Evolutionary conservation across 2,113 vertebrate species (phyloP).

Genomic region (Siniperca chuatsi): DNA sequence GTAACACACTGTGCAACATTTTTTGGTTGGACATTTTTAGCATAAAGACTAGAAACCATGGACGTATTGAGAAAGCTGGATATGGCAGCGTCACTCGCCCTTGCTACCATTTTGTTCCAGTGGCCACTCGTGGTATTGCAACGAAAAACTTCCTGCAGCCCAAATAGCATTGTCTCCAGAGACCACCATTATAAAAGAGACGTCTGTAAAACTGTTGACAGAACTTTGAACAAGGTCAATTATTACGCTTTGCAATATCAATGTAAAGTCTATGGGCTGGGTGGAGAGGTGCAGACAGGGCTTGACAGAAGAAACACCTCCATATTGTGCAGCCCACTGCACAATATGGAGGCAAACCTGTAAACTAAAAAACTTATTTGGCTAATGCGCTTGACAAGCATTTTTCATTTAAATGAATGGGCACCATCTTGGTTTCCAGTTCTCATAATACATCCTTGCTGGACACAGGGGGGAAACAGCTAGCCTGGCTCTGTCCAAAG

Average conservation of each 20-base stretch:
- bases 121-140: background rate
- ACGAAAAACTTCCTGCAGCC: background rate
- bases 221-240: background rate
- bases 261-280: background rate
- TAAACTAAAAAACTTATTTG: too few species aligned
- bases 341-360: background rate
- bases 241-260: background rate
- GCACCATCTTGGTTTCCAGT: too few species aligned
- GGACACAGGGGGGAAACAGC: too few species aligned
- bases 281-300: background rate
- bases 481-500: too few species aligned
- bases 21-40: background rate
- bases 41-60: too few species aligned
- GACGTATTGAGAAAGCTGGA: too few species aligned
- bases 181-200: background rate
- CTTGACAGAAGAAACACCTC: background rate
- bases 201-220: background rate
- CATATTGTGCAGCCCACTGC: background rate
- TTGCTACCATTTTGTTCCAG: background rate
- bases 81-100: too few species aligned
- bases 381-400: too few species aligned
- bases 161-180: too few species aligned
- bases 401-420: too few species aligned
- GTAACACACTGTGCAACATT: slow-evolving; percentile 48
- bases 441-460: too few species aligned